Conservation (phyloP, 2,888 invertebrate genomes). For the Steromphala cineraria region DNA sequence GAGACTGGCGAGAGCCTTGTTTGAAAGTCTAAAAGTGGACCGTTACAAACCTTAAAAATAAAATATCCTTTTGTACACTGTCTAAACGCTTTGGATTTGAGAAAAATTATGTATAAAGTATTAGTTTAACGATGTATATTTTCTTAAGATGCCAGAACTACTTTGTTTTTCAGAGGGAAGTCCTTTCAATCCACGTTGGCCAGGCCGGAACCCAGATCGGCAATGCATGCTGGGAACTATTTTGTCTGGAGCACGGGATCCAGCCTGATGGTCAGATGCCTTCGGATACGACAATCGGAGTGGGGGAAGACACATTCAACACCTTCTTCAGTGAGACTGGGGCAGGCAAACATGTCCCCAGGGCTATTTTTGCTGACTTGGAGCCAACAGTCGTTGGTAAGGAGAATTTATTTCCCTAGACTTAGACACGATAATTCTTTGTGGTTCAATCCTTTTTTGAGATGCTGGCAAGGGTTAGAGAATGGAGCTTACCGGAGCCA, state of each 20-base stretch:
- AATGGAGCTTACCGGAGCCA: too few species aligned
- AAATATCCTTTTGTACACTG: too few species aligned
- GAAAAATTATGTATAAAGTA: too few species aligned
- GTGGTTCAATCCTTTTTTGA: too few species aligned
- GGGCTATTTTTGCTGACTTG: constrained; percentile 94
- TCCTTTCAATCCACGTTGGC: constrained; percentile 77
- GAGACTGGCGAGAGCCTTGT: too few species aligned
- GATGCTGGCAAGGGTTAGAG: too few species aligned
- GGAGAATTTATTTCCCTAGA: background rate
- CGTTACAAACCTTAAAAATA: too few species aligned
- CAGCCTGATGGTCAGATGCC: constrained; percentile 79
- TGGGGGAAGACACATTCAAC: constrained; percentile 90
- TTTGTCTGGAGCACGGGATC: constrained; percentile 79
- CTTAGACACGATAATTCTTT: too few species aligned
- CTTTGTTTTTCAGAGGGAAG: constrained; percentile 77
- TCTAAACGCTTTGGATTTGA: too few species aligned
- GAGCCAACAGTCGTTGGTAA: constrained; percentile 95
- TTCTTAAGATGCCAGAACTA: too few species aligned
- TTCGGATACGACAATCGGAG: constrained; percentile 85
- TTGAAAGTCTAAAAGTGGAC: too few species aligned
- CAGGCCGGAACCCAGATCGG: constrained; percentile 78
- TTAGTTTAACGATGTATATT: too few species aligned
- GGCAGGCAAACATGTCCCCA: constrained; percentile 95
- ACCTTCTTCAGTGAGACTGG: constrained; percentile 88
- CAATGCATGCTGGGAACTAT: constrained; percentile 79